A percentile compares a stretch with the other conserved stretches of the same genome.
Conservation (phyloP, 2,888 invertebrate genomes). For the Neelides folsomi region DNA sequence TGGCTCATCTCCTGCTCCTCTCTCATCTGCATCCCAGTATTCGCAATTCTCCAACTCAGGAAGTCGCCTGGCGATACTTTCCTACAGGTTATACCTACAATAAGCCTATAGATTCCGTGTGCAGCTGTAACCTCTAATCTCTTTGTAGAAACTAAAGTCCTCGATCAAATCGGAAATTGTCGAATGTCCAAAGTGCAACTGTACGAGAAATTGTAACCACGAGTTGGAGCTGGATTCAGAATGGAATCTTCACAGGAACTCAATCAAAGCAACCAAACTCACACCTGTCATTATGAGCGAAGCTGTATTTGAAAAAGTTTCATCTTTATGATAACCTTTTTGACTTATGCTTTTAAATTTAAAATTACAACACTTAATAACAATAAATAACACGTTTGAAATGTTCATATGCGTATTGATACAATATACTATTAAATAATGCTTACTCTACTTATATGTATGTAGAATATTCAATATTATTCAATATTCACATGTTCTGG, state of each 20-base stretch:
- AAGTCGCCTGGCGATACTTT: constrained; percentile 57
- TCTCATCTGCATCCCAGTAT: constrained; percentile 69
- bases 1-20: constrained; percentile 75
- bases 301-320: constrained; percentile 19
- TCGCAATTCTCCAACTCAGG: constrained; percentile 57
- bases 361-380: too few species aligned
- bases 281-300: constrained; percentile 20
- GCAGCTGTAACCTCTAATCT: too few species aligned
- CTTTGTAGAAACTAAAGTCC: constrained; percentile 65
- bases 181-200: constrained; percentile 53
- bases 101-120: background rate
- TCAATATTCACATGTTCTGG: too few species aligned
- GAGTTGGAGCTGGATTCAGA: constrained; percentile 13
- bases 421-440: too few species aligned
- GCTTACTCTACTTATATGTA: too few species aligned
- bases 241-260: constrained; percentile 18
- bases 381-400: too few species aligned
- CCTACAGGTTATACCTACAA: constrained; percentile 48
- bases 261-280: constrained; percentile 16
- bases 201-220: constrained; percentile 14
- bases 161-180: constrained; percentile 62
- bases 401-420: too few species aligned
- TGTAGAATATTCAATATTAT: too few species aligned
- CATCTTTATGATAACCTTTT: constrained; percentile 11
- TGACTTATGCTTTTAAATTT: background rate